These are phyloP conservation scores for Heterochromis multidens DNA, from an alignment of 2,113 vertebrate species.

Conservation along the genomic window DNA sequence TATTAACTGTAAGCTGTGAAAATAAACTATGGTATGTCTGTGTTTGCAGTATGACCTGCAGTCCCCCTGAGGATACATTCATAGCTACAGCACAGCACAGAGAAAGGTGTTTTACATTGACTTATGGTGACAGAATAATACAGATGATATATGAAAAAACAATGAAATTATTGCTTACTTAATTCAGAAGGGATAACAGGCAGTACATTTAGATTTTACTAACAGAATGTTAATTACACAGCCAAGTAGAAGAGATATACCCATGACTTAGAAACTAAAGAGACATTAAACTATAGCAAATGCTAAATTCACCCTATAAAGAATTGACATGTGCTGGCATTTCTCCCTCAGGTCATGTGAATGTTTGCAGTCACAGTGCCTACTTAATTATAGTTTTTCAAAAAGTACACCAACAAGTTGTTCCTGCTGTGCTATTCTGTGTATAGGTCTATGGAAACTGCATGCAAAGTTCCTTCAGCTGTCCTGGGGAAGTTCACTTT, in stretches of 20 bases:
- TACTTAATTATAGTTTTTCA: constrained; percentile 35
- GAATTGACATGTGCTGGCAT: background rate
- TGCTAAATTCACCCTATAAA: background rate
- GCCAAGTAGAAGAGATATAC: background rate
- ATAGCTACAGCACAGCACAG: background rate
- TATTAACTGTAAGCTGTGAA: constrained; percentile 13
- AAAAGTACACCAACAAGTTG: constrained; percentile 50
- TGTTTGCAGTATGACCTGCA: constrained; percentile 8
- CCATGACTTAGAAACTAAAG: background rate
- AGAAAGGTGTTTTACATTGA: constrained; percentile 6
- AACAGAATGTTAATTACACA: background rate
- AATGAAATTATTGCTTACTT: background rate
- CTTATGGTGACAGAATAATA: constrained; percentile 7
- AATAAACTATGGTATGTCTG: constrained; percentile 25
- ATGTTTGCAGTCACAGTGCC: background rate
- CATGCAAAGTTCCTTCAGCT: background rate
- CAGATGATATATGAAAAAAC: background rate
- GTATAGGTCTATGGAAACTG: background rate
- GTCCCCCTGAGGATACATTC: background rate
- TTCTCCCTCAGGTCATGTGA: constrained; percentile 17
- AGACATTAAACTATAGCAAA: background rate
- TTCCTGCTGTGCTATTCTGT: constrained; percentile 22
- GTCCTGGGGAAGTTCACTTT: background rate
- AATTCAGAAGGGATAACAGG: background rate
- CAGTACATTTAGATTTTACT: background rate